phyloP scores from a whole-genome alignment of 1,140 invertebrate genomes.

The Solen grandis region DNA sequence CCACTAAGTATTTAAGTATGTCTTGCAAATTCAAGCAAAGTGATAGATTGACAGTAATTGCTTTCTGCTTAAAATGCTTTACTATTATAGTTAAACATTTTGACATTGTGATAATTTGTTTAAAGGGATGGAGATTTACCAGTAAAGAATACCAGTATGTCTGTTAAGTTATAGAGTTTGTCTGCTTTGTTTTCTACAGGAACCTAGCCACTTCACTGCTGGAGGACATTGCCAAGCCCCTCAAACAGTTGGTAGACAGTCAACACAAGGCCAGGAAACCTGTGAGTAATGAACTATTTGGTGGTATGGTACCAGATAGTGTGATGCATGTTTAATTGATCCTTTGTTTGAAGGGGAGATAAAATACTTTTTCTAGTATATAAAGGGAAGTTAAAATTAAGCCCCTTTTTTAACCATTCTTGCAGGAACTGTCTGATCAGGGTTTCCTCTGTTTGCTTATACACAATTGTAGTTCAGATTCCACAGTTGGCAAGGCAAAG shows the following conservation, averaged over 20 bases:
- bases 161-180: too few species aligned
- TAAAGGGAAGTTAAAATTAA: background rate
- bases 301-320: background rate
- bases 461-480: background rate
- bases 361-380: background rate
- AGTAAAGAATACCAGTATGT: too few species aligned
- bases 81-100: too few species aligned
- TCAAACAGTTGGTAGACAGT: constrained; percentile 86
- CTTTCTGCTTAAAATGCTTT: too few species aligned
- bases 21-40: too few species aligned
- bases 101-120: too few species aligned
- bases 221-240: constrained; percentile 94
- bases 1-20: too few species aligned
- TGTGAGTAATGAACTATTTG: constrained; percentile 74
- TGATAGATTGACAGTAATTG: too few species aligned
- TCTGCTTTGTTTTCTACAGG: constrained; percentile 83
- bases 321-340: too few species aligned
- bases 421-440: background rate
- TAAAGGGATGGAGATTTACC: too few species aligned
- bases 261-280: constrained; percentile 88
- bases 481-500: too few species aligned
- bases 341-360: too few species aligned
- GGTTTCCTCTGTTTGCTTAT: background rate
- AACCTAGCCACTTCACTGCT: constrained; percentile 88
- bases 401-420: background rate